phyloP scores from a whole-genome alignment of 1,140 invertebrate species.

The Leptinotarsa texana region DNA sequence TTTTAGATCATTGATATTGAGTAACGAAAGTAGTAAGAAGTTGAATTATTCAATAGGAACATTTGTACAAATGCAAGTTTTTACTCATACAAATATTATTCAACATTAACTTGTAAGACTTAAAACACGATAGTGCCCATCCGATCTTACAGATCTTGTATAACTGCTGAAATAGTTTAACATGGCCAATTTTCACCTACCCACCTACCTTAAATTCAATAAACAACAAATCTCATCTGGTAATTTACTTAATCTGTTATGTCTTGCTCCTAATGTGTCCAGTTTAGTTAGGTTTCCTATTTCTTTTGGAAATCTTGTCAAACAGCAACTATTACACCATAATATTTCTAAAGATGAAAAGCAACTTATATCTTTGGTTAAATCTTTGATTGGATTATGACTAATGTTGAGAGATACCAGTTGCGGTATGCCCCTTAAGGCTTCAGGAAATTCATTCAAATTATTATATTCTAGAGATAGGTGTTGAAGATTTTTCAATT shows the following conservation, averaged over 20 bases:
- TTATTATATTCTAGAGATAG: constrained; percentile 68
- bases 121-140: too few species aligned
- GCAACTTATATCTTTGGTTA: constrained; percentile 69
- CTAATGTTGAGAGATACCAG: constrained; percentile 81
- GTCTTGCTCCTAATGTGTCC: constrained; percentile 68
- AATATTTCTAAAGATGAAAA: constrained; percentile 77
- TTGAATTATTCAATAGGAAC: too few species aligned
- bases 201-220: constrained; percentile 58
- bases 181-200: constrained; percentile 43
- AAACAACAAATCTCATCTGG: constrained; percentile 60
- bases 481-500: constrained; percentile 54
- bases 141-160: too few species aligned
- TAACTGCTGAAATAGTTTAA: too few species aligned
- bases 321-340: constrained; percentile 66
- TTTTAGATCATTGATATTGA: too few species aligned
- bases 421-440: constrained; percentile 64
- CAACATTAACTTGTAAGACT: too few species aligned
- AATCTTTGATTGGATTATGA: constrained; percentile 72
- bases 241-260: constrained; percentile 62
- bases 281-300: constrained; percentile 73
- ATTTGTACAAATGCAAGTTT: too few species aligned
- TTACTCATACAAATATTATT: too few species aligned
- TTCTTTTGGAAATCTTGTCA: constrained; percentile 66
- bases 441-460: constrained; percentile 67
- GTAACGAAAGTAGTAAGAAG: too few species aligned